These are phyloP conservation scores for Phylloscopus trochiloides DNA, from an alignment of 2,113 vertebrate species.

Conservation along the genomic window DNA sequence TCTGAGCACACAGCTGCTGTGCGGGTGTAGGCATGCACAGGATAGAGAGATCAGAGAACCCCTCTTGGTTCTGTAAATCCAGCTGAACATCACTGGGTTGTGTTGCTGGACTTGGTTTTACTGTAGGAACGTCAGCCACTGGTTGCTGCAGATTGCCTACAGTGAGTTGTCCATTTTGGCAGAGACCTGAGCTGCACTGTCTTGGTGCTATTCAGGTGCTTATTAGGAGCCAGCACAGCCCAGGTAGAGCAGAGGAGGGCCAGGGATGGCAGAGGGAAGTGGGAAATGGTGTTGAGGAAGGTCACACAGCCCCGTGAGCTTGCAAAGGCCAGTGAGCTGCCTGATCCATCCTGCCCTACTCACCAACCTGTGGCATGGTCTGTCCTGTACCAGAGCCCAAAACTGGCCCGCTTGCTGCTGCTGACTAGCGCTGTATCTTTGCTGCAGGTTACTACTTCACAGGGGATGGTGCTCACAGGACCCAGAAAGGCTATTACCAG, in stretches of 20 bases:
- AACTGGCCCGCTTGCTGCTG: not conserved
- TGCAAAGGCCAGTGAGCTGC: not conserved
- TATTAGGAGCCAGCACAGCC: not conserved
- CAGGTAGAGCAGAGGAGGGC: not conserved
- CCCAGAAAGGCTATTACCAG: slow-evolving; percentile 85
- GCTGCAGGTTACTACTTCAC: slow-evolving; percentile 87
- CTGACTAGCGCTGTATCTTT: not conserved
- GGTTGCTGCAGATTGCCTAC: not conserved
- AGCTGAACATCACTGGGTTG: not conserved
- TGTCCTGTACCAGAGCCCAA: not conserved
- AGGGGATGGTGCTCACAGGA: slow-evolving; percentile 85
- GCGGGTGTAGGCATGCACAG: not conserved
- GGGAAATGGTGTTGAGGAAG: not conserved
- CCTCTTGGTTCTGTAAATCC: not conserved
- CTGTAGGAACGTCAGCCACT: not conserved
- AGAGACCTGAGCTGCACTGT: not conserved
- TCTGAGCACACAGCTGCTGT: not conserved
- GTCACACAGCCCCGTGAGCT: not conserved
- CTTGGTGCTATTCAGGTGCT: not conserved
- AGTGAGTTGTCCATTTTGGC: not conserved
- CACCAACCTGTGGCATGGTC: rapidly evolving
- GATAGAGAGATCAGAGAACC: not conserved
- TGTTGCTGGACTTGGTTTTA: not conserved
- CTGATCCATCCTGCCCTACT: not conserved
- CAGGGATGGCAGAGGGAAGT: not conserved